Base-by-base conservation (phyloP, 2,797 vertebrate species). In the Hippoglossus hippoglossus region DNA sequence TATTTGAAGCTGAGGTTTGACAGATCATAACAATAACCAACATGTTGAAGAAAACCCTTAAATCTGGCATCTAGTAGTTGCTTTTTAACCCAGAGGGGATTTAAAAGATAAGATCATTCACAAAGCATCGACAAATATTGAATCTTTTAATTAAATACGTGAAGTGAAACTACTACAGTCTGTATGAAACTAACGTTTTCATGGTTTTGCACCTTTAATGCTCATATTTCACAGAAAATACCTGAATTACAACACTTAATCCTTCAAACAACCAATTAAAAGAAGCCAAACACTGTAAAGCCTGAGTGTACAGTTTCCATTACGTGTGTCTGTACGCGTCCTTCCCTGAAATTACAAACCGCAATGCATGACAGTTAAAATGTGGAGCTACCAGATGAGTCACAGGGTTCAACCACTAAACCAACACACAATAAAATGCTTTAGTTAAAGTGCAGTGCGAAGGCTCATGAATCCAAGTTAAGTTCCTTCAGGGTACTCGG, bases 311-410 rank as follows among this genome's bases (percentile, higher is more conserved):
- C 26, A 15, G 31, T 60, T 47, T 18, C 71, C 22, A 76, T 64
- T 21, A 52, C 39, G 19, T 13, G 49, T 67, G 67, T 6, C 31
- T 25, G 50, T 18, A 18, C n/a, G 15, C 22, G 41, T 76, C 70
- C 62, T 61, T 66, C 1, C 56, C 67, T 76, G 63, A 86, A 85
- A 86, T 80, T 68, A 81, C 76, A 79, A 72, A 69, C 63, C 71
- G 34, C 67, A 73, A 39, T 46, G 66, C 61, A 53, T 79, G 82
- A 75, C 72, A 61, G 75, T 57, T 82, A 66, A 73, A 73, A 73
- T 53, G 75, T 39, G 36, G 36, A 39, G 36, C 10, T 4, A 39
- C 75, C 46, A 64, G 54, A 18, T 10, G 16, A 39, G 36, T 12
- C 36, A 39, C 31, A 3, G 31, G 10, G 31, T 34, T 34, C 36